phyloP scores from a whole-genome alignment of 92 coral and sea anemone genomes.

The Actinostola sp. region DNA sequence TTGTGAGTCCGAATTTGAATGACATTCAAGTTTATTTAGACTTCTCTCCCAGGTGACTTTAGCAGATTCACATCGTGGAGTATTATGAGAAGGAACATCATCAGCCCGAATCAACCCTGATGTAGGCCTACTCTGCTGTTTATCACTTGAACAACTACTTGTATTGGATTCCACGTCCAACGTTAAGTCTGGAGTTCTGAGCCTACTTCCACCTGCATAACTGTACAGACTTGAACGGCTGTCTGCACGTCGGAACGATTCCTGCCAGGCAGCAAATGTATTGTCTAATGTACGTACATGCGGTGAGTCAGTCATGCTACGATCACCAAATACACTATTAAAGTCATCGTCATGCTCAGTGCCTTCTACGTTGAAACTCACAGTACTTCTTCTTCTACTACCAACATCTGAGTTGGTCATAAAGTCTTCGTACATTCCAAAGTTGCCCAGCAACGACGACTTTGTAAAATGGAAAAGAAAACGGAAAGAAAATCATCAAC shows the following conservation, averaged over 20 bases:
- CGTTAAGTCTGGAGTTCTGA: conserved; percentile 28
- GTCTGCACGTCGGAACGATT: conserved; percentile 58
- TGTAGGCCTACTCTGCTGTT: conserved; percentile 23
- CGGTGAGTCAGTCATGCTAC: conserved; percentile 52
- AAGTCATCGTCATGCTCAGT: conserved; percentile 30
- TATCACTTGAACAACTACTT: conserved; percentile 19
- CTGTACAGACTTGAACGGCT: conserved; percentile 49
- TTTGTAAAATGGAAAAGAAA: background rate
- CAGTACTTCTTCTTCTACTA: conserved; percentile 57
- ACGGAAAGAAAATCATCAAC: background rate
- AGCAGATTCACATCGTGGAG: conserved; percentile 22
- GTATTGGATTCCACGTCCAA: conserved; percentile 18
- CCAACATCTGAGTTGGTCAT: background rate
- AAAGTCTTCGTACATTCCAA: conserved; percentile 21
- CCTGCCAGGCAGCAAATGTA: conserved; percentile 79
- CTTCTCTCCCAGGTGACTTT: conserved; percentile 16
- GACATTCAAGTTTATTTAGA: background rate
- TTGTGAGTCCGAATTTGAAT: background rate
- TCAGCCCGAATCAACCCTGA: conserved; percentile 51
- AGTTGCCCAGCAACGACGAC: conserved; percentile 39
- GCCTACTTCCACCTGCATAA: conserved; percentile 36
- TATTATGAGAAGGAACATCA: background rate
- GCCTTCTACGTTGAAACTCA: conserved; percentile 68
- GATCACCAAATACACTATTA: conserved; percentile 33
- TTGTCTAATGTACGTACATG: conserved; percentile 78